These are phyloP conservation scores for Crypturellus undulatus DNA, from an alignment of 2,113 vertebrate genomes.

Conservation along the genomic window DNA sequence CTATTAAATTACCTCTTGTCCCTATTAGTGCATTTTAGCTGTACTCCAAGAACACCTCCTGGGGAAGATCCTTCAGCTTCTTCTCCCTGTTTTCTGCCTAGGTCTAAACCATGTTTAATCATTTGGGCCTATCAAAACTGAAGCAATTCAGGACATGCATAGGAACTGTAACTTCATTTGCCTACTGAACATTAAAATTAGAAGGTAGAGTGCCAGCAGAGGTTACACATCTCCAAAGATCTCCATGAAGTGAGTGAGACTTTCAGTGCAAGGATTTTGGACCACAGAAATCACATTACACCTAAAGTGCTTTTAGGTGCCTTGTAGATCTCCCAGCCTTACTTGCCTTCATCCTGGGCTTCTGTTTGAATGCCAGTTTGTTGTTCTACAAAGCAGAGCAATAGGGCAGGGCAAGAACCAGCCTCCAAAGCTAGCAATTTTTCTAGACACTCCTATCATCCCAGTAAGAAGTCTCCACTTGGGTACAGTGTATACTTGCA, in stretches of 20 bases:
- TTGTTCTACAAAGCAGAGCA: not conserved
- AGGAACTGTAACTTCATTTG: not conserved
- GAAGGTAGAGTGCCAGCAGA: not conserved
- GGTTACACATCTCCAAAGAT: not conserved
- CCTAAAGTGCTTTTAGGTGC: not conserved
- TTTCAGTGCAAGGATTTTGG: not conserved
- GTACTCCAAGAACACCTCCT: not conserved
- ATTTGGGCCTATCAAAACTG: not conserved
- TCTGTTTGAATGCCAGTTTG: not conserved
- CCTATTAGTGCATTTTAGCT: not conserved
- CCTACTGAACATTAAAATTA: not conserved
- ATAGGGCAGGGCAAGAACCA: not conserved
- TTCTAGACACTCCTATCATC: not conserved
- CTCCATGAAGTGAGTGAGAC: not conserved
- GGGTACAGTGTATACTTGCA: not conserved
- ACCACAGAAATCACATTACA: not conserved
- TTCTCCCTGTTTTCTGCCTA: not conserved
- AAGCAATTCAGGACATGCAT: not conserved
- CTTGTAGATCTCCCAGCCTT: not conserved
- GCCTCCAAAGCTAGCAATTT: not conserved
- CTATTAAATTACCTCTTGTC: not conserved
- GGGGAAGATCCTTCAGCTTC: not conserved
- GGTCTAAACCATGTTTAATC: not conserved
- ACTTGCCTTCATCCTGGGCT: not conserved
- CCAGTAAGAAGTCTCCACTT: not conserved